phyloP scores from a whole-genome alignment of 2,888 invertebrate species.

The Dioctria linearis region DNA sequence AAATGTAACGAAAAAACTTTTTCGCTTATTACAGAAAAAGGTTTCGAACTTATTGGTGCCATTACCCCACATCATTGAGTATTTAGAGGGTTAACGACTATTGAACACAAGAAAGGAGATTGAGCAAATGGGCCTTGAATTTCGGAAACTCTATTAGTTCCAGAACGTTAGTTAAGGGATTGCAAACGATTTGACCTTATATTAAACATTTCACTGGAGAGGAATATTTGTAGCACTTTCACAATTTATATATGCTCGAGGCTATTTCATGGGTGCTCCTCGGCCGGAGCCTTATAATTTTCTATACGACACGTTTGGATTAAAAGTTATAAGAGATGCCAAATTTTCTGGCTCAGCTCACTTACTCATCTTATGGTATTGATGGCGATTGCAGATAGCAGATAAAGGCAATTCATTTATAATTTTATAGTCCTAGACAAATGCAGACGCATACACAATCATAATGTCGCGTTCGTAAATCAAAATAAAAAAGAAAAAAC shows the following conservation, averaged over 20 bases:
- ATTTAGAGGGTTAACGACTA: conserved; percentile 52
- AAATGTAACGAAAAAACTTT: conserved; percentile 43
- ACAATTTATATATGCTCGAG: conserved; percentile 31
- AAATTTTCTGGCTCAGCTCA: too few relatives aligned
- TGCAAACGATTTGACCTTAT: conserved; percentile 44
- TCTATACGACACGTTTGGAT: conserved; percentile 13
- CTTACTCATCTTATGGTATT: too few relatives aligned
- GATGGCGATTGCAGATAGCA: too few relatives aligned
- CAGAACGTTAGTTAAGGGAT: conserved; percentile 50
- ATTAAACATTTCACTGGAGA: conserved; percentile 42
- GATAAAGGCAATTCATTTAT: too few relatives aligned
- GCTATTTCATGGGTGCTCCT: conserved; percentile 37
- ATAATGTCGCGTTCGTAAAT: too few relatives aligned
- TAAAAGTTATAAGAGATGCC: too few relatives aligned
- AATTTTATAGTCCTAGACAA: too few relatives aligned
- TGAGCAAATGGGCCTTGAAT: conserved; percentile 50
- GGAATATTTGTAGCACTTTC: conserved; percentile 29
- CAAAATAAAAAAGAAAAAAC: too few relatives aligned
- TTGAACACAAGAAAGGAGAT: conserved; percentile 43
- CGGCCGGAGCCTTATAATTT: conserved; percentile 33
- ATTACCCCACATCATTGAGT: conserved; percentile 51
- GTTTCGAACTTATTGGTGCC: conserved; percentile 52
- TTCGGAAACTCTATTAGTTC: conserved; percentile 52
- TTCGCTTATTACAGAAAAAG: conserved; percentile 49
- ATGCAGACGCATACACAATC: too few relatives aligned